Evolutionary conservation across 2,888 invertebrate species (phyloP).

Genomic region (Agelastica alni): DNA sequence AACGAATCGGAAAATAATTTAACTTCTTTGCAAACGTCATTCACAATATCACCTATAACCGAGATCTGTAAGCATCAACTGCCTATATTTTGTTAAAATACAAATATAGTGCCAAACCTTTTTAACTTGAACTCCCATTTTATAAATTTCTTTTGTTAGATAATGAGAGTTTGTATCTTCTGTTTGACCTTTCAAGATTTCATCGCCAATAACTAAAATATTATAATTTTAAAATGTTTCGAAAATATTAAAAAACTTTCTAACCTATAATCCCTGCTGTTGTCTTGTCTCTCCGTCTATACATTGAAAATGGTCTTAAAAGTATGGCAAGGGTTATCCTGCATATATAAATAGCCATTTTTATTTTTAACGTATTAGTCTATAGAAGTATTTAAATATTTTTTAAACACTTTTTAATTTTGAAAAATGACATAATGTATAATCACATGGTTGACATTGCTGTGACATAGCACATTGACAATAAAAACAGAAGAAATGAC

Average conservation of each 20-base stretch:
- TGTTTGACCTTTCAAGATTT: slow-evolving; percentile 74
- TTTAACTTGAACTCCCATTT: slow-evolving; percentile 66
- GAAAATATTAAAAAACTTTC: no score
- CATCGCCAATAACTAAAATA: slow-evolving; percentile 75
- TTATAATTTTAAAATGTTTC: no score
- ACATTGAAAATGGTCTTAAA: not conserved
- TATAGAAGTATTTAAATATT: not conserved
- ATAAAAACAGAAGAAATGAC: no score
- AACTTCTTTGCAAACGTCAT: slow-evolving; percentile 68
- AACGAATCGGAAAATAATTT: slow-evolving; percentile 62
- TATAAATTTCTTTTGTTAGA: slow-evolving; percentile 64
- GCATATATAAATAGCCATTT: not conserved
- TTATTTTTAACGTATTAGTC: not conserved
- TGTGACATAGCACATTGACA: no score
- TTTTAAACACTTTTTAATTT: no score
- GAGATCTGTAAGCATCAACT: slow-evolving; percentile 58
- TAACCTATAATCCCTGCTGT: slow-evolving; percentile 47
- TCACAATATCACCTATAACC: slow-evolving; percentile 68
- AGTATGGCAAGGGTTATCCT: not conserved
- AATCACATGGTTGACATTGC: no score
- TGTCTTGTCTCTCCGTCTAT: slow-evolving; percentile 23
- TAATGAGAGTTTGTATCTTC: slow-evolving; percentile 71
- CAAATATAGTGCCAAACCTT: slow-evolving; percentile 52
- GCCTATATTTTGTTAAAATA: slow-evolving; percentile 10
- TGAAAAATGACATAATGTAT: no score